Evolutionary conservation across 2,888 invertebrate species (phyloP).

Genomic region (Meganola albula): DNA sequence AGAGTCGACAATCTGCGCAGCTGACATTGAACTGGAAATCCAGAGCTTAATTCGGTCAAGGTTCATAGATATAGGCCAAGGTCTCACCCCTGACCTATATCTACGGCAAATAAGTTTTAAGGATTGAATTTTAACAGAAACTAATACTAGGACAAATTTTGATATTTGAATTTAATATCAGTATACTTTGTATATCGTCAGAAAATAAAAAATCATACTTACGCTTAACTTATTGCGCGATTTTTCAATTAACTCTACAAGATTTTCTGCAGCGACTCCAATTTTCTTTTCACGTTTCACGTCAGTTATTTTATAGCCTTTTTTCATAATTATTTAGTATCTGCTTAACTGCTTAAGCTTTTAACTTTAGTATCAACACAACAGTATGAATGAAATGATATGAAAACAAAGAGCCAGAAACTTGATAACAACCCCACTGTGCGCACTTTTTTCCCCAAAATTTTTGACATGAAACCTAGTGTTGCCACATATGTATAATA

Average conservation of each 20-base stretch:
- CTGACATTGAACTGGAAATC: constrained; percentile 69
- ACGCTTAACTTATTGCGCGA: constrained; percentile 82
- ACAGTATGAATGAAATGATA: too few species aligned
- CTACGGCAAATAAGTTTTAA: constrained; percentile 34
- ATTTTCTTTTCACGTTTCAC: constrained; percentile 81
- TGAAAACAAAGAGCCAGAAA: constrained; percentile 30
- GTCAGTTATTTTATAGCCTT: constrained; percentile 85
- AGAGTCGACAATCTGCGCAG: constrained; percentile 69
- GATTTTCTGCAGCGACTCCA: constrained; percentile 82
- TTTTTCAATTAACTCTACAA: constrained; percentile 82
- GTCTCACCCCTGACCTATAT: constrained; percentile 50
- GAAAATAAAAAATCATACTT: constrained; percentile 38
- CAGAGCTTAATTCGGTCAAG: constrained; percentile 47
- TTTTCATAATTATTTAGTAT: constrained; percentile 59
- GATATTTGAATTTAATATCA: neutral
- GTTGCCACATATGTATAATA: constrained; percentile 14
- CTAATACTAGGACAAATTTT: constrained; percentile 9
- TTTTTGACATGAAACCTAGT: constrained; percentile 9
- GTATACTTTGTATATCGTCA: neutral
- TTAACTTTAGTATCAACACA: constrained; percentile 21
- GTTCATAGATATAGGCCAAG: constrained; percentile 53
- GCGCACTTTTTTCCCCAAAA: constrained; percentile 2
- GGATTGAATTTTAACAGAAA: constrained; percentile 30
- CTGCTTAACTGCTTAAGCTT: constrained; percentile 10
- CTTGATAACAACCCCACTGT: constrained; percentile 6